phyloP scores from a whole-genome alignment of 2,113 vertebrate genomes.

The Dermatemys mawii region DNA sequence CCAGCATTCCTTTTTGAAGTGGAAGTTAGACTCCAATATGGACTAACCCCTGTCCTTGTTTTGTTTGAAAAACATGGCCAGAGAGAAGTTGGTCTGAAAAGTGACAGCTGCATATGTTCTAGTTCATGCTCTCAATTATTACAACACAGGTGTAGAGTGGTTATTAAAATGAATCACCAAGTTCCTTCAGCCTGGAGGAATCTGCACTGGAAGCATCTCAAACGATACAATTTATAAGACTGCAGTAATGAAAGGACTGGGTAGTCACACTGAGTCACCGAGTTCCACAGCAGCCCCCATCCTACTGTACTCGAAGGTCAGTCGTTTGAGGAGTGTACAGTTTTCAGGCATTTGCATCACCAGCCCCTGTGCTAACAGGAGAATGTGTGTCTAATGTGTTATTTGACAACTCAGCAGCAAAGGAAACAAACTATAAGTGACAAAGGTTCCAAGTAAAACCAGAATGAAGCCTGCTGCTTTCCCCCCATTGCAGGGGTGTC shows the following conservation, averaged over 20 bases:
- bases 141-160: not conserved
- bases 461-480: not conserved
- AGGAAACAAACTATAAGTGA: not conserved
- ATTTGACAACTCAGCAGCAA: not conserved
- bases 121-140: not conserved
- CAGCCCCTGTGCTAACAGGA: not conserved
- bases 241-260: not conserved
- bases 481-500: not conserved
- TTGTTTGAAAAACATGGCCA: not conserved
- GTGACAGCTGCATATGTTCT: too few relatives aligned
- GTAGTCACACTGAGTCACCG: not conserved
- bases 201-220: not conserved
- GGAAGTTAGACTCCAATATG: not conserved
- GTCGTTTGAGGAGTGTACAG: not conserved
- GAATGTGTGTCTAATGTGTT: not conserved
- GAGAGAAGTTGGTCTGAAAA: not conserved
- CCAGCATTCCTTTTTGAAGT: constrained; percentile 5
- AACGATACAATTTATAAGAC: not conserved
- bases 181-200: not conserved
- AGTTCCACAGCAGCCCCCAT: not conserved
- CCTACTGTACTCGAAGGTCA: not conserved
- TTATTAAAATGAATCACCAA: not conserved
- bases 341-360: not conserved
- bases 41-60: constrained; percentile 20
- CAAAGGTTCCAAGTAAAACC: not conserved